phyloP scores from a whole-genome alignment of 2,797 vertebrate genomes.

The Myripristis jacobus region DNA sequence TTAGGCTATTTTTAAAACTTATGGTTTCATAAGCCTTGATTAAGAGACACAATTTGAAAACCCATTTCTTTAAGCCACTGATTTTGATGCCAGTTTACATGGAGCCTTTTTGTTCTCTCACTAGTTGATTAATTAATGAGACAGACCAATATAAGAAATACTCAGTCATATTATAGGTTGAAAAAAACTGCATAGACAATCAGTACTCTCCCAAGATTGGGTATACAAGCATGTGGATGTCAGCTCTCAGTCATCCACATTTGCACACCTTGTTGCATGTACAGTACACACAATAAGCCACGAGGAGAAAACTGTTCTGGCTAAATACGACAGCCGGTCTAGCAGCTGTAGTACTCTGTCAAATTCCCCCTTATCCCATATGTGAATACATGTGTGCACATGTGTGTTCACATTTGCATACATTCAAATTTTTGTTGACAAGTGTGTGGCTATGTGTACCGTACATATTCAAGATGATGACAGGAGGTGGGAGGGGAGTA shows the following conservation, averaged over 20 bases:
- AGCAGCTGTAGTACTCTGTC: neutral
- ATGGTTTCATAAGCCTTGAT: constrained; percentile 56
- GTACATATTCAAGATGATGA: constrained; percentile 62
- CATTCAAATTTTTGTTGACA: constrained; percentile 42
- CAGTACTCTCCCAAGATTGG: constrained; percentile 36
- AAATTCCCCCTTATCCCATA: constrained; percentile 11
- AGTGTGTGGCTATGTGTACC: constrained; percentile 26
- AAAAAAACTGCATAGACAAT: constrained; percentile 39
- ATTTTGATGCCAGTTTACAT: constrained; percentile 63
- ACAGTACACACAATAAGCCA: constrained; percentile 23
- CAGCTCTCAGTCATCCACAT: constrained; percentile 24
- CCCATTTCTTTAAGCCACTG: constrained; percentile 53
- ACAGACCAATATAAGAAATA: constrained; percentile 44
- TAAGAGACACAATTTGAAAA: constrained; percentile 58
- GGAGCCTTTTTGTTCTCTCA: constrained; percentile 53
- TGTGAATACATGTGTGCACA: constrained; percentile 25
- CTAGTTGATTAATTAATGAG: constrained; percentile 58
- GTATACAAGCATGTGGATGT: constrained; percentile 43
- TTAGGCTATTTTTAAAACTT: constrained; percentile 31
- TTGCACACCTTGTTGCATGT: constrained; percentile 17
- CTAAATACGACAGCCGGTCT: constrained; percentile 13
- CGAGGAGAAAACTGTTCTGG: constrained; percentile 25
- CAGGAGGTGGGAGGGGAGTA: constrained; percentile 70
- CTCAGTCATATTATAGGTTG: constrained; percentile 39
- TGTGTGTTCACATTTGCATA: neutral